Percentiles rank a stretch among this genome's conserved stretches.
phyloP scores from a whole-genome alignment of 2,888 invertebrate genomes.

The Limulus polyphemus region DNA sequence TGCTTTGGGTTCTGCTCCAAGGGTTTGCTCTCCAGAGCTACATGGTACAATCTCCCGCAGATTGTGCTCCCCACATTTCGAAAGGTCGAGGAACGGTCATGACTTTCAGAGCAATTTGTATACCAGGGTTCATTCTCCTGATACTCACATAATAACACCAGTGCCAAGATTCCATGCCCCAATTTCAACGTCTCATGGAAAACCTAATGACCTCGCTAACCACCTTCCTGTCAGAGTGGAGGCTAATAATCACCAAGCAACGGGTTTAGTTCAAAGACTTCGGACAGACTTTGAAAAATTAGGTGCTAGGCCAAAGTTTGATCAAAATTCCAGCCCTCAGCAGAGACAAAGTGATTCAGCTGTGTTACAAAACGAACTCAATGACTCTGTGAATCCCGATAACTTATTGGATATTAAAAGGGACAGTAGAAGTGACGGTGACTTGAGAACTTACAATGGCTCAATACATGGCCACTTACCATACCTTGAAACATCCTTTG shows the following conservation, averaged over 20 bases:
- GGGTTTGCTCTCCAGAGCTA: constrained; percentile 6
- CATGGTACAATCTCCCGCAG: constrained; percentile 4
- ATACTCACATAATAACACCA: too few relatives aligned
- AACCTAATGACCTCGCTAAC: neutral
- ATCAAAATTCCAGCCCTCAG: too few relatives aligned
- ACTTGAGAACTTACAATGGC: constrained; percentile 4
- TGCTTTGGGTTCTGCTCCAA: constrained; percentile 11
- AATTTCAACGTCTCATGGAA: neutral
- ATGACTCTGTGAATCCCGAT: too few relatives aligned
- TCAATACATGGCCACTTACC: too few relatives aligned
- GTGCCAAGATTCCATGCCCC: too few relatives aligned
- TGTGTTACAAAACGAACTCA: too few relatives aligned
- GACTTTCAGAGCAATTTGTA: too few relatives aligned
- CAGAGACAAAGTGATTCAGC: too few relatives aligned
- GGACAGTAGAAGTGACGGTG: constrained; percentile 19
- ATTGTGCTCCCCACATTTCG: constrained; percentile 3
- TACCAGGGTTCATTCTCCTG: too few relatives aligned
- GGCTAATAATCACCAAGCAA: neutral
- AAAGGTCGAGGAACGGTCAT: too few relatives aligned
- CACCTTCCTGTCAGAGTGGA: neutral
- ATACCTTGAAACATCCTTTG: too few relatives aligned
- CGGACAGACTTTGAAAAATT: neutral
- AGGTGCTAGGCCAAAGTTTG: constrained; percentile 5
- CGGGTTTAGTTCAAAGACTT: neutral
- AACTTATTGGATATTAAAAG: constrained; percentile 7